A percentile compares a stretch with the other conserved stretches of the same genome.
These are phyloP conservation scores for Ormyrus rosae DNA, from an alignment of 2,888 invertebrate genomes.

Conservation along the genomic window DNA sequence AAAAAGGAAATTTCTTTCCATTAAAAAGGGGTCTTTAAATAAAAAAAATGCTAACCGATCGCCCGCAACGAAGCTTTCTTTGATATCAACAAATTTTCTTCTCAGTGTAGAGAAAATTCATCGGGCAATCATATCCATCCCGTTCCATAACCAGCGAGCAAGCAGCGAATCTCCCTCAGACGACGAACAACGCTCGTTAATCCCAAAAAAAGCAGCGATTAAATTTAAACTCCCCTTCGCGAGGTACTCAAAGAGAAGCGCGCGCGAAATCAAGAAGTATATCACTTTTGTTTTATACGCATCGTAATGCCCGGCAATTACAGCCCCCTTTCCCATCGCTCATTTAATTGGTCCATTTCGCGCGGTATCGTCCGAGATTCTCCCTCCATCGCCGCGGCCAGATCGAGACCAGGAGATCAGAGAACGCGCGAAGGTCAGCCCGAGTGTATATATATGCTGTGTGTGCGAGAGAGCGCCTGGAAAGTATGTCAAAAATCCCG, in stretches of 20 bases:
- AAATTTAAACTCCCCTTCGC: constrained; percentile 21
- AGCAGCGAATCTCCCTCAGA: not conserved
- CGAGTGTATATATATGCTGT: constrained; percentile 59
- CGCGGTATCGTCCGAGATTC: constrained; percentile 40
- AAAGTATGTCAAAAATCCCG: constrained; percentile 75
- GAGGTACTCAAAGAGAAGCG: not conserved
- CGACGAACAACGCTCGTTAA: constrained; percentile 12
- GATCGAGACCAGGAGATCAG: constrained; percentile 36
- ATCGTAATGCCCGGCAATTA: constrained; percentile 6
- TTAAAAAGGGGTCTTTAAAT: not conserved
- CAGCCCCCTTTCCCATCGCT: constrained; percentile 1
- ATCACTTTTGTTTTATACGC: constrained; percentile 25
- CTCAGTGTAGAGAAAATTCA: no score
- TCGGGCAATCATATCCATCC: no score
- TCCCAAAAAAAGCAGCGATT: constrained; percentile 1
- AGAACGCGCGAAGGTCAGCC: constrained; percentile 70
- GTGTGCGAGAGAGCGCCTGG: constrained; percentile 45
- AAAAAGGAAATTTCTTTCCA: no score
- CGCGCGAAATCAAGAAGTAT: not conserved
- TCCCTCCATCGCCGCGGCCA: constrained; percentile 21
- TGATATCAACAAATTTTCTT: no score
- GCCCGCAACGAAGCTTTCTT: no score
- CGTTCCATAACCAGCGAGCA: no score
- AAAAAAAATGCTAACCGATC: not conserved
- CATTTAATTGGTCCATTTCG: constrained; percentile 53